Evolutionary conservation across 2,797 vertebrate genomes (phyloP), one percentile per base, ranked within the genome.

Genomic region (Pantherophis alleghaniensis): DNA sequence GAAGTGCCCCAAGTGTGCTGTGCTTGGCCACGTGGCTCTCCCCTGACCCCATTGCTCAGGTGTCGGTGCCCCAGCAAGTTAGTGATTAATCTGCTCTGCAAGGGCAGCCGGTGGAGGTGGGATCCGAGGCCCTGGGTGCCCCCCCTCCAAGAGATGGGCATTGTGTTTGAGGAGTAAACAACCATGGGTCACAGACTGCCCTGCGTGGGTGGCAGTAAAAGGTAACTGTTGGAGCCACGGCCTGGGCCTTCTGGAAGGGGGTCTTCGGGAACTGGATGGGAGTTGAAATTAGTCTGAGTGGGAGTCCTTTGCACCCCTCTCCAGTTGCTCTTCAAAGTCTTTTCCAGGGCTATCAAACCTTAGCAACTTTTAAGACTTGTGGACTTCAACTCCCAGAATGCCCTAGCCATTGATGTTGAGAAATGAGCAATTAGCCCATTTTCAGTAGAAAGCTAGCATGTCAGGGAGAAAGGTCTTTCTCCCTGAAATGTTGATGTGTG

Each of bases 121-220:
- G 55, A 42, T 87, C 6, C 0, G 3, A 53, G 22, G 88, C 37
- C 37, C 26, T 53, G 7, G 56, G 3, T 37, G 7, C 60, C 32
- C 32, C 69, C 28, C 57, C 0, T 4, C 28, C 13, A 12, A 32
- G 59, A 51, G 28, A 22, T 86, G 89, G 93, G 89, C 57, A 83
- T 69, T 24, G 57, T 88, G 86, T 79, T 94, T 87, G 91, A 20
- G 24, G 26, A 88, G 91, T n/a, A 92, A 94, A 94, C 59, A 92
- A 89, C 86, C 87, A 32, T 56, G 57, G 93, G 91, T 92, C 93
- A 88, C 26, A 69, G 69, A 88, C 87, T n/a, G 26, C 37, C 0
- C 56, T 83, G 60, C 37, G 66, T 42, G 18, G 3, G 60, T 51
- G 55, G 86, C 86, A 32, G 32, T 14, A 88, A 56, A 74, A 60